Percentiles rank a stretch among this genome's conserved stretches.
These are phyloP conservation scores for Lerista edwardsae DNA, from an alignment of 2,797 vertebrate species.

Conservation along the genomic window DNA sequence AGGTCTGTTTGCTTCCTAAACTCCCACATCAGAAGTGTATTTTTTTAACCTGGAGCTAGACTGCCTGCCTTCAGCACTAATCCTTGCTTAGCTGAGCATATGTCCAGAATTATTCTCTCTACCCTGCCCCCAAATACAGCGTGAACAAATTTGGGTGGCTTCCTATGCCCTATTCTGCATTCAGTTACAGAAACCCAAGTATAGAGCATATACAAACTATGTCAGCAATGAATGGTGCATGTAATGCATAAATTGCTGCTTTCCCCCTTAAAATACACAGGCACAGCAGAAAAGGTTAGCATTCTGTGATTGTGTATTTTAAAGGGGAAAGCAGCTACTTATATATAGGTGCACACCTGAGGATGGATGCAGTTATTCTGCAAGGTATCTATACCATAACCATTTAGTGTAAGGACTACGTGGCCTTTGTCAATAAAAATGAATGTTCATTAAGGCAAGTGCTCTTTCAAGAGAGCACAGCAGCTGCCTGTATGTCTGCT, in stretches of 20 bases:
- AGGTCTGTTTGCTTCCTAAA: conserved; percentile 1
- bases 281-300: background rate
- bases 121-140: background rate
- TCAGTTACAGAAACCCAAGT: background rate
- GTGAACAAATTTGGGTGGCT: background rate
- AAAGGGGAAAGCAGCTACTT: background rate
- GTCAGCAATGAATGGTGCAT: background rate
- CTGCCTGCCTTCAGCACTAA: background rate
- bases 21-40: background rate
- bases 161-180: background rate
- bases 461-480: background rate
- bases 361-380: background rate
- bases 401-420: background rate
- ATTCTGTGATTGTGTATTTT: background rate
- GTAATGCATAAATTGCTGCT: background rate
- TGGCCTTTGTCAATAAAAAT: background rate
- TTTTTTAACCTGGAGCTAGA: background rate
- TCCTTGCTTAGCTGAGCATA: background rate
- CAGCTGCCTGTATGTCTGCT: background rate
- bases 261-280: background rate
- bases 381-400: background rate
- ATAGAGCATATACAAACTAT: background rate
- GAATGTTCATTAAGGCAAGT: background rate
- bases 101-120: background rate
- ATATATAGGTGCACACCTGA: background rate